Percentiles rank a stretch among this genome's conserved stretches.
phyloP scores from a whole-genome alignment of 35 echinoderm and acorn worm species.

The Heliocidaris erythrogramma region DNA sequence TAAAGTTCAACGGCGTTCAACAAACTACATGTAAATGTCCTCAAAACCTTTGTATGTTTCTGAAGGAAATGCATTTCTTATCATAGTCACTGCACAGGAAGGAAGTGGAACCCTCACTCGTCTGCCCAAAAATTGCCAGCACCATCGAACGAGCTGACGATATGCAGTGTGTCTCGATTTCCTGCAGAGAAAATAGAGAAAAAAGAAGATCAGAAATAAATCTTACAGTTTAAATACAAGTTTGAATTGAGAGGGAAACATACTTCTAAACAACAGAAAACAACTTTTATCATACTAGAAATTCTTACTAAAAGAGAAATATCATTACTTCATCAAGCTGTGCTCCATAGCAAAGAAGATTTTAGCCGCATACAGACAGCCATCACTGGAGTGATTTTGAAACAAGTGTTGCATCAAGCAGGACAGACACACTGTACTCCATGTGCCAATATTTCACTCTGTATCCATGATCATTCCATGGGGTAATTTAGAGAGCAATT shows the following conservation, averaged over 20 bases:
- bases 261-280: too few relatives aligned
- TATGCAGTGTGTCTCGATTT: constrained; percentile 52
- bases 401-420: too few relatives aligned
- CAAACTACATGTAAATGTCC: constrained; percentile 3
- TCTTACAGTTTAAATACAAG: not conserved
- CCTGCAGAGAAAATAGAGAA: constrained; percentile 35
- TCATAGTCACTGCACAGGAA: constrained; percentile 45
- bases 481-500: not conserved
- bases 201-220: not conserved
- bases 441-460: not conserved
- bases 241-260: not conserved
- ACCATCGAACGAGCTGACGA: constrained; percentile 60
- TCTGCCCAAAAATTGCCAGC: constrained; percentile 59
- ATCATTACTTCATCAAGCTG: too few relatives aligned
- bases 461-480: too few relatives aligned
- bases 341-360: too few relatives aligned
- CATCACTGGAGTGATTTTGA: too few relatives aligned
- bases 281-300: too few relatives aligned
- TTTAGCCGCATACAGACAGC: too few relatives aligned
- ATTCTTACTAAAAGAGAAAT: too few relatives aligned
- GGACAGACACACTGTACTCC: too few relatives aligned
- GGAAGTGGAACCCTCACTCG: constrained; percentile 58
- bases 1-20: too few relatives aligned
- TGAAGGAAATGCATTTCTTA: constrained; percentile 53
- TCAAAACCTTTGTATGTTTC: constrained; percentile 45